phyloP scores from a whole-genome alignment of 2,888 invertebrate species.

The Augochlorella aurata region DNA sequence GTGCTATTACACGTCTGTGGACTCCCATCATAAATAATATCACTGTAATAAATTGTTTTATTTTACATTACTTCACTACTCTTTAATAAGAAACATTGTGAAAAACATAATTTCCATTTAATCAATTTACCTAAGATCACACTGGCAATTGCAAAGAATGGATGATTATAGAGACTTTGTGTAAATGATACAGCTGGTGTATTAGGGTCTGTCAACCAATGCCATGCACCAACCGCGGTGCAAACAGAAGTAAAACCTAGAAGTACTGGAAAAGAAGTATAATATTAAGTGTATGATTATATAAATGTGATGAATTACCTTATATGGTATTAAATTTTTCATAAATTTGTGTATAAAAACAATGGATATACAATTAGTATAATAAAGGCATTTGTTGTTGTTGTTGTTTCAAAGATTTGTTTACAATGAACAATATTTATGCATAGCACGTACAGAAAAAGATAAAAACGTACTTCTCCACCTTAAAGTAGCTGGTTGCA shows the following conservation, averaged over 20 bases:
- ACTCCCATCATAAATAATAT: constrained; percentile 95
- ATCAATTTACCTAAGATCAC: constrained; percentile 87
- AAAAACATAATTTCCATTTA: neutral
- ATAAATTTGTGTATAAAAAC: neutral
- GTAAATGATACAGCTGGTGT: constrained; percentile 95
- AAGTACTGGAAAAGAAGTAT: constrained; percentile 86
- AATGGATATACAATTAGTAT: neutral
- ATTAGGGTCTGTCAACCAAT: constrained; percentile 97
- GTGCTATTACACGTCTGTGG: constrained; percentile 97
- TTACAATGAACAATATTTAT: constrained; percentile 1
- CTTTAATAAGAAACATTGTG: neutral
- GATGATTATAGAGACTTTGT: constrained; percentile 96
- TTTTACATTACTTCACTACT: neutral
- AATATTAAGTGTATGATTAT: constrained; percentile 9
- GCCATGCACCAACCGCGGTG: constrained; percentile 97
- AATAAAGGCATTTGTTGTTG: constrained; percentile 7
- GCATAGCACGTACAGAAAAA: constrained; percentile 21
- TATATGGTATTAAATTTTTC: neutral
- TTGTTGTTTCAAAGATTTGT: neutral
- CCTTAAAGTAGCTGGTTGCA: constrained; percentile 95
- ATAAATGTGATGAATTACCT: neutral
- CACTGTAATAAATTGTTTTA: constrained; percentile 83
- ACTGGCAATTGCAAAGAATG: constrained; percentile 95
- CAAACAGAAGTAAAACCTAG: constrained; percentile 93
- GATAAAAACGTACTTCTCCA: constrained; percentile 93